Evolutionary conservation across 2,888 invertebrate species (phyloP).

Genomic region (Lithophane ornitopus): DNA sequence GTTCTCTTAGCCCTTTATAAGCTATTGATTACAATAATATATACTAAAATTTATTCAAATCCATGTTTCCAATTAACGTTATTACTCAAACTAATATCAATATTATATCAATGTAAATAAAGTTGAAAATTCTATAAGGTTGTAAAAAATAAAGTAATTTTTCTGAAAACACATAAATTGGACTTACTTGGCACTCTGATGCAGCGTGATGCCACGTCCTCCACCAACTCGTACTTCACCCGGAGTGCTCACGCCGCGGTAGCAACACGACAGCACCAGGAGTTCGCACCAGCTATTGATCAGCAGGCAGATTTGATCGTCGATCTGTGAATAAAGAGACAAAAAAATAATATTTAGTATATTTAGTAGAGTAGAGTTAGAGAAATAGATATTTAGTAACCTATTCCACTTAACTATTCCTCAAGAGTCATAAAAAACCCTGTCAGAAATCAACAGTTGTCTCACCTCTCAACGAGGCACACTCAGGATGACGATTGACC

Average conservation of each 20-base stretch:
- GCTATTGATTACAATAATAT: no score
- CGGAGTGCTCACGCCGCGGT: slow-evolving; percentile 97
- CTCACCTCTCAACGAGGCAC: no score
- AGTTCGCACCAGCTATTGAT: slow-evolving; percentile 99
- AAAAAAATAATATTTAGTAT: no score
- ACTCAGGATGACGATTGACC: no score
- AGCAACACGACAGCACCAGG: slow-evolving; percentile 97
- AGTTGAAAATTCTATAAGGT: background rate
- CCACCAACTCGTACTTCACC: slow-evolving; percentile 95
- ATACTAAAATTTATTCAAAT: no score
- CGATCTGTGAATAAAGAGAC: slow-evolving; percentile 92
- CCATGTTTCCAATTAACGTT: background rate
- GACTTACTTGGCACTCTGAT: slow-evolving; percentile 90
- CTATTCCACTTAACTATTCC: no score
- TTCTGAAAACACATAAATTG: background rate
- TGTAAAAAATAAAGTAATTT: background rate
- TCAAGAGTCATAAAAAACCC: no score
- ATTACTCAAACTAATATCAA: background rate
- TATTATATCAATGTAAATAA: background rate
- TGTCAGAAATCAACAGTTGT: no score
- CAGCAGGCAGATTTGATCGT: slow-evolving; percentile 98
- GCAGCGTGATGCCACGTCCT: slow-evolving; percentile 86
- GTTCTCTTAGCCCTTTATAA: no score
- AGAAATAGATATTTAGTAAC: no score
- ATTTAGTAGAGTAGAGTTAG: no score